Conservation (phyloP, 2,888 invertebrate species). For the Teleogryllus oceanicus region DNA sequence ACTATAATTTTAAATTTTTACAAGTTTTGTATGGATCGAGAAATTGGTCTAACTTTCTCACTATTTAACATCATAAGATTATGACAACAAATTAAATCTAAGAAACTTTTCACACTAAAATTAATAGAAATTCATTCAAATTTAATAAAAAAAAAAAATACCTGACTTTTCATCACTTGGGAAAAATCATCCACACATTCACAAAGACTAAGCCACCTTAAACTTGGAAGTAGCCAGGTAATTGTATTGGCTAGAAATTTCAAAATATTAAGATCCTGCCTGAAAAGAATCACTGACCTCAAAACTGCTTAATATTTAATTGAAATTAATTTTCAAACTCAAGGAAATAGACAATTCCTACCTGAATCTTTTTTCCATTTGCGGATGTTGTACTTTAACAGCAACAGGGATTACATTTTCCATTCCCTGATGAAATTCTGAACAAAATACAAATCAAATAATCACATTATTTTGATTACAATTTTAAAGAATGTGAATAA, state of each 20-base stretch:
- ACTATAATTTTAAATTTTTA: no score
- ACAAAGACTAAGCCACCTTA: constrained; percentile 50
- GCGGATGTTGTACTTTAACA: constrained; percentile 49
- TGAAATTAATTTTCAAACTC: background rate
- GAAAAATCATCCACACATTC: constrained; percentile 51
- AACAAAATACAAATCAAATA: constrained; percentile 21
- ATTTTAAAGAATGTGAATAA: no score
- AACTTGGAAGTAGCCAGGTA: constrained; percentile 44
- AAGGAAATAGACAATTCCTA: constrained; percentile 44
- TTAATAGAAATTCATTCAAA: no score
- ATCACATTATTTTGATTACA: no score
- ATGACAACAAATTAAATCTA: no score
- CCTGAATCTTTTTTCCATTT: constrained; percentile 44
- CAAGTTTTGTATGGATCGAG: no score
- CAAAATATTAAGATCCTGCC: constrained; percentile 49
- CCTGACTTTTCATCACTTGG: constrained; percentile 48
- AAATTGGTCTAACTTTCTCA: no score
- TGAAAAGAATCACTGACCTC: constrained; percentile 35
- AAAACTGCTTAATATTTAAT: background rate
- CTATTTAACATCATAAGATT: no score
- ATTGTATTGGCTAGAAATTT: constrained; percentile 42
- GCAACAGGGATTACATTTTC: constrained; percentile 44
- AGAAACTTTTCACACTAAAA: no score
- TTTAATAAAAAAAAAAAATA: constrained; percentile 45
- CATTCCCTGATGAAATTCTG: constrained; percentile 19